Percentiles rank a stretch among this genome's conserved stretches.
Evolutionary conservation across 2,113 vertebrate species (phyloP).

Genomic region (Edolisoma coerulescens): DNA sequence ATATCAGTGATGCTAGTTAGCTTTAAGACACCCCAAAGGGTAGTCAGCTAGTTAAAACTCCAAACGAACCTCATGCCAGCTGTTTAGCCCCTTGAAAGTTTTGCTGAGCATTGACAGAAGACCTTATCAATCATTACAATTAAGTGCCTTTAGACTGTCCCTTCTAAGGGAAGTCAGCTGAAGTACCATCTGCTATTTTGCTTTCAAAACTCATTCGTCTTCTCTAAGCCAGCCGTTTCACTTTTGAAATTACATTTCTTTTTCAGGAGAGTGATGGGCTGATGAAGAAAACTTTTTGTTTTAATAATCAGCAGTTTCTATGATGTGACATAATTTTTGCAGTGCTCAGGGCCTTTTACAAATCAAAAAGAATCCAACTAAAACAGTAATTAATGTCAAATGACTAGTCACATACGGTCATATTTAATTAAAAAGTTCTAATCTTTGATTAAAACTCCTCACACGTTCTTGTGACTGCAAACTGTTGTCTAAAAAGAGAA

Average conservation of each 20-base stretch:
- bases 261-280: conserved; percentile 47
- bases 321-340: conserved; percentile 65
- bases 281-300: conserved; percentile 69
- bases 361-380: conserved; percentile 76
- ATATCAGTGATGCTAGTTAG: conserved; percentile 37
- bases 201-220: conserved; percentile 47
- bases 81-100: conserved; percentile 63
- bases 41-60: conserved; percentile 52
- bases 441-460: conserved; percentile 78
- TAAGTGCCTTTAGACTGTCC: conserved; percentile 63
- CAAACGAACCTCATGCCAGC: conserved; percentile 25
- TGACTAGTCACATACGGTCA: conserved; percentile 68
- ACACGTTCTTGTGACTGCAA: conserved; percentile 65
- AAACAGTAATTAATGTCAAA: conserved; percentile 81
- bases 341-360: conserved; percentile 65
- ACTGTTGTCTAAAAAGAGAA: conserved; percentile 70
- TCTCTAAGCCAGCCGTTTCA: conserved; percentile 39
- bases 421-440: conserved; percentile 80
- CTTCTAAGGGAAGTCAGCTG: conserved; percentile 56
- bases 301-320: conserved; percentile 73
- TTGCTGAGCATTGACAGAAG: conserved; percentile 51
- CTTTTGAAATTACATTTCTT: conserved; percentile 57
- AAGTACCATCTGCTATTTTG: conserved; percentile 67
- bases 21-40: conserved; percentile 51
- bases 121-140: conserved; percentile 72